Evolutionary conservation across 2,888 invertebrate species (phyloP), one percentile per base, ranked within the genome.

Genomic region (Tiliacea aurago): DNA sequence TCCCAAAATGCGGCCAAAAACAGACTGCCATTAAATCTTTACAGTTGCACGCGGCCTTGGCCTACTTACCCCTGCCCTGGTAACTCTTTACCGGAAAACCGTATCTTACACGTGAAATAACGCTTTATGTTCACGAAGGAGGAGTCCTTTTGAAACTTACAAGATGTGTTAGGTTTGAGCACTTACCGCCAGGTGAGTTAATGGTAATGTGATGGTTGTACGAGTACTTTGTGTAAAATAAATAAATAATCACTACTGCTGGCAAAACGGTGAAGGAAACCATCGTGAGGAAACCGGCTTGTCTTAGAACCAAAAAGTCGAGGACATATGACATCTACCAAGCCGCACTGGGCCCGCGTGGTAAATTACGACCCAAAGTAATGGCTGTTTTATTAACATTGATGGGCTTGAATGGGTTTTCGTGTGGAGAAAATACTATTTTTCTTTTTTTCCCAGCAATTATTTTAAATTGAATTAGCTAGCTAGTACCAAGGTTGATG

Each of bases 11-110:
- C 80, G 86, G 78, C 84, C 86, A 84, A 87, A 88, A 89, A 86
- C 89, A 84, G 87, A 67, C 84, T 80, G 86, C 88, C 87, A 90
- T 91, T 91, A 90, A 91, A 92, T 90, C 89, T 91, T 91, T 90
- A 90, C 89, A 90, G 86, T 85, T 85, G 84, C 87, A 84, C 73
- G 80, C 81, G 84, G 87, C 92, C 92, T 92, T 91, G 92, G 90
- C 91, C 92, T 77, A 92, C 83, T 90, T 89, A 70, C 83, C 51
- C 68, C 58, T 70, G 73, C 65, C 74, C 76, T 78, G 76, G 80
- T 80, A 86, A 84, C 85, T 86, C 85, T 86, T 86, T 84, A 82
- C 83, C 67, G 78, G 78, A 73, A 83, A 84, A 77, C 69, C 76
- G 70, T 76, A 78, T 75, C 76, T 85, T 86, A 77, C 66, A 73